Conservation (phyloP, 2,888 invertebrate species). For the Tenthredo mesomela region DNA sequence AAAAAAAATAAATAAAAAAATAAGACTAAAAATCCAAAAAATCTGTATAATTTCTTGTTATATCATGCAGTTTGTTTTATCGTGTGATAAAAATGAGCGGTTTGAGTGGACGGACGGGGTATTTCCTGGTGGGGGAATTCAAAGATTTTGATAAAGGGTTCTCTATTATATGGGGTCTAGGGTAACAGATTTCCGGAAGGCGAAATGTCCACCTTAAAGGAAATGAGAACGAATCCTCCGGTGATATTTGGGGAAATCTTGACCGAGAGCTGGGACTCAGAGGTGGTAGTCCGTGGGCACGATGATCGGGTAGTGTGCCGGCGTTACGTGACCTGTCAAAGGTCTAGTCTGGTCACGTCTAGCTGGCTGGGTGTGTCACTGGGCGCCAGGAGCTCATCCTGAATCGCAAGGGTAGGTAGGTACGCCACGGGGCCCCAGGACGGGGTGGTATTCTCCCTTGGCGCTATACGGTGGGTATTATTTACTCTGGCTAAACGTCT, state of each 20-base stretch:
- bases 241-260: conserved; percentile 12
- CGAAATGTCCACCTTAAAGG: not conserved
- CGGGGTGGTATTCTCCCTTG: not conserved
- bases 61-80: too few relatives aligned
- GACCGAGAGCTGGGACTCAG: not conserved
- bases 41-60: too few relatives aligned
- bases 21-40: too few relatives aligned
- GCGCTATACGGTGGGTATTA: conserved; percentile 32
- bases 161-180: not conserved
- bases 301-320: conserved; percentile 20
- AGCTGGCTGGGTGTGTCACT: conserved; percentile 29
- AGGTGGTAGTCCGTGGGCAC: not conserved
- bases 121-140: not conserved
- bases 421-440: not conserved
- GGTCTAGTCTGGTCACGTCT: conserved; percentile 46
- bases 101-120: too few relatives aligned
- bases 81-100: too few relatives aligned
- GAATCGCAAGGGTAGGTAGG: conserved; percentile 32
- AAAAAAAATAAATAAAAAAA: too few relatives aligned
- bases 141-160: not conserved
- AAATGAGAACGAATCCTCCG: conserved; percentile 27
- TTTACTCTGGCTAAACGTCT: conserved; percentile 49
- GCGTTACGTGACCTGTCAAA: conserved; percentile 46
- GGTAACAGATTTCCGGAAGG: conserved; percentile 24
- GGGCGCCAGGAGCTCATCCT: conserved; percentile 26